These are phyloP conservation scores for Nothobranchius kuhntae DNA, from an alignment of 2,113 vertebrate genomes.

Conservation along the genomic window DNA sequence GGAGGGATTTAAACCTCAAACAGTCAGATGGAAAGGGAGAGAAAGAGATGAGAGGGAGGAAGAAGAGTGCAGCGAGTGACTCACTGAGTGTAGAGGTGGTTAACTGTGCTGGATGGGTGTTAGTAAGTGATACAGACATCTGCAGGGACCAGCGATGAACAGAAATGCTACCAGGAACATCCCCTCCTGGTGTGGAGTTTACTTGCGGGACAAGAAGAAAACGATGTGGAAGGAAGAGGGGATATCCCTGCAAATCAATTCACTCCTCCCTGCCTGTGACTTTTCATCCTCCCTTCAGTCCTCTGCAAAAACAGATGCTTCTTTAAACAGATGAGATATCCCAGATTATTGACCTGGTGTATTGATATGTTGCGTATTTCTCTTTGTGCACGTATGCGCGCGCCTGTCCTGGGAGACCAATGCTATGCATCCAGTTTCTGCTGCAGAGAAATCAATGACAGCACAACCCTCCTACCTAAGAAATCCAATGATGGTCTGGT, in stretches of 20 bases:
- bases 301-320: conserved; percentile 33
- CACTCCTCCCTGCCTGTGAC: conserved; percentile 22
- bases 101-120: conserved; percentile 62
- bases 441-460: conserved; percentile 72
- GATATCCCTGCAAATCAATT: conserved; percentile 29
- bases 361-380: conserved; percentile 55
- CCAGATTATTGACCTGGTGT: conserved; percentile 51
- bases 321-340: conserved; percentile 57
- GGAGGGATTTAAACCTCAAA: conserved; percentile 80
- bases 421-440: conserved; percentile 65
- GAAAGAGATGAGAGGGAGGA: neutral
- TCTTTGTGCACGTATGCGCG: conserved; percentile 19
- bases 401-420: conserved; percentile 58
- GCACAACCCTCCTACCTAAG: conserved; percentile 47
- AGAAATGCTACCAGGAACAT: conserved; percentile 4
- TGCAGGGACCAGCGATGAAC: conserved; percentile 40
- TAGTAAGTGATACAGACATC: conserved; percentile 60
- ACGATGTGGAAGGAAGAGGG: conserved; percentile 27
- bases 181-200: conserved; percentile 4
- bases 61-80: conserved; percentile 42
- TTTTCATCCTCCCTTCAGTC: conserved; percentile 20
- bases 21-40: conserved; percentile 49
- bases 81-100: conserved; percentile 64
- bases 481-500: conserved; percentile 46
- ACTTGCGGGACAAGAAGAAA: conserved; percentile 24